Conservation (phyloP, 2,888 invertebrate species). For the Callinectes sapidus region DNA sequence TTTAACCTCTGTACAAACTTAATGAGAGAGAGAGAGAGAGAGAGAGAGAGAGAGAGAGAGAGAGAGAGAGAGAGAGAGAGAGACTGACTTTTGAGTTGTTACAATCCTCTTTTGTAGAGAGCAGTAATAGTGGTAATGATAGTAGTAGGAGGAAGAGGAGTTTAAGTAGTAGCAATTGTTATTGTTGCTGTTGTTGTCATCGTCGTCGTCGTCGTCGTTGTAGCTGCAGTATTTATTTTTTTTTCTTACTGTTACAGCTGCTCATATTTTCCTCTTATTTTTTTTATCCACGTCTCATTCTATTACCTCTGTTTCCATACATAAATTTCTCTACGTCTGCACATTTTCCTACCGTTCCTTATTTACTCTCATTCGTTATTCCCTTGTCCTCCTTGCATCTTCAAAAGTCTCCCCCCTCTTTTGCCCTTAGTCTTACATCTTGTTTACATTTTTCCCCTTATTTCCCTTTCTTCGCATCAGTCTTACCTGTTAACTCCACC, state of each 20-base stretch:
- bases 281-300: not conserved
- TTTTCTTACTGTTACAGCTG: not conserved
- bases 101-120: not conserved
- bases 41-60: conserved; percentile 27
- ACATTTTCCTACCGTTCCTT: no score
- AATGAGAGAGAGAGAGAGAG: conserved; percentile 25
- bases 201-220: not conserved
- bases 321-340: not conserved
- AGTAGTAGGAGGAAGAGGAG: no score
- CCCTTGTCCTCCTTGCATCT: no score
- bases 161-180: no score
- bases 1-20: conserved; percentile 13
- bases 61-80: conserved; percentile 30
- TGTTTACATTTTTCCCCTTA: not conserved
- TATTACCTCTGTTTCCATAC: not conserved
- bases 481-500: not conserved
- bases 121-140: not conserved
- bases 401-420: not conserved
- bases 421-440: not conserved
- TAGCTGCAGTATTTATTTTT: not conserved
- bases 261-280: not conserved
- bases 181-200: no score
- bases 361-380: no score
- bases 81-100: not conserved
- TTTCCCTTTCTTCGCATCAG: not conserved